Conservation (phyloP, 2,113 vertebrate species). For the Circaetus gallicus region DNA sequence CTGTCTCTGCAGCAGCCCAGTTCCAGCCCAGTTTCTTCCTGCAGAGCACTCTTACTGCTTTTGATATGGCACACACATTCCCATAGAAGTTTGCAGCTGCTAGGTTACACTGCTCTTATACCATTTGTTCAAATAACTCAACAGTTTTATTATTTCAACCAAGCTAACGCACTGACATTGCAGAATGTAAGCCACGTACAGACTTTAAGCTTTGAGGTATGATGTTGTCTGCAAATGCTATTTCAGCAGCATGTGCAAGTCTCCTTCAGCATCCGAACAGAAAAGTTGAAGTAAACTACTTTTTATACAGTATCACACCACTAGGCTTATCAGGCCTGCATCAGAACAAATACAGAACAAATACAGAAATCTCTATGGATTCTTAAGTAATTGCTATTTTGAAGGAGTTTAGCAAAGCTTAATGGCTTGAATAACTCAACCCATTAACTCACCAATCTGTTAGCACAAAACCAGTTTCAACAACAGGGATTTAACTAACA, state of each 20-base stretch:
- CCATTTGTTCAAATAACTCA: neutral
- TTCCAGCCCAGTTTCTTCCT: neutral
- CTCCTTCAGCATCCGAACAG: neutral
- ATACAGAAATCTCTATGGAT: neutral
- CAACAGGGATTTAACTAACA: neutral
- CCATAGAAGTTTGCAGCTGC: neutral
- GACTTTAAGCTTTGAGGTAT: neutral
- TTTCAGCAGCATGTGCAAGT: neutral
- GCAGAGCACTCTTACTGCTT: neutral
- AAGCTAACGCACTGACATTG: neutral
- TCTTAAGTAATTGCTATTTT: neutral
- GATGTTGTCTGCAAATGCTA: neutral
- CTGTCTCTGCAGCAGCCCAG: neutral
- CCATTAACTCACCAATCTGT: neutral
- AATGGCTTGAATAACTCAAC: neutral
- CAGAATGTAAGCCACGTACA: neutral
- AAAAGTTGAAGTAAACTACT: neutral
- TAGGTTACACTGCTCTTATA: rapidly evolving
- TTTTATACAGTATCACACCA: neutral
- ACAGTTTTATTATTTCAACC: neutral
- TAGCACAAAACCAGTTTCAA: neutral
- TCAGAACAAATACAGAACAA: neutral
- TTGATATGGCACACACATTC: neutral
- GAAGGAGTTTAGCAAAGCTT: neutral
- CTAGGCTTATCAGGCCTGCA: neutral